Percentiles rank a stretch among this genome's conserved stretches.
These are phyloP conservation scores for Thunnus thynnus DNA, from an alignment of 2,113 vertebrate species.

Conservation along the genomic window DNA sequence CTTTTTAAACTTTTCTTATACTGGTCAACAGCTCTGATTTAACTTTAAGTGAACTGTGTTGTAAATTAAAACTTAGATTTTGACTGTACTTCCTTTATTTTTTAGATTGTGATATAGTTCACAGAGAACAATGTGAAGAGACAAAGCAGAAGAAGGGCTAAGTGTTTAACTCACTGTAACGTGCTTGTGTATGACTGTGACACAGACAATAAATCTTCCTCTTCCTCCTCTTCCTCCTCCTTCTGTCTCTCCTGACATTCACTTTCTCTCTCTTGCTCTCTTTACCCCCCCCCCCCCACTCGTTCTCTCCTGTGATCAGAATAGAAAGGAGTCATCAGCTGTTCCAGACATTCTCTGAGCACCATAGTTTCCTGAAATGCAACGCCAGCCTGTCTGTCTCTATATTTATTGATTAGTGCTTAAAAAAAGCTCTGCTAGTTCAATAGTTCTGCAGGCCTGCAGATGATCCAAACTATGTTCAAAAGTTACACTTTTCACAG, in stretches of 20 bases:
- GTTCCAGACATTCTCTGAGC: constrained; percentile 13
- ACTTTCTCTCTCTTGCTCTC: not conserved
- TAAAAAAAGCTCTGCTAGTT: constrained; percentile 28
- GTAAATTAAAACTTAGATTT: no score
- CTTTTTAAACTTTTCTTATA: no score
- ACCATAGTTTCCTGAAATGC: constrained; percentile 31
- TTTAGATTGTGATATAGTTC: no score
- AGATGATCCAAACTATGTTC: not conserved
- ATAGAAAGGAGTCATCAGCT: constrained; percentile 33
- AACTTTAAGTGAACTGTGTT: no score
- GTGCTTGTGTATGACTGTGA: no score
- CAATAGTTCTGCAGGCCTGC: constrained; percentile 22
- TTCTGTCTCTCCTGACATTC: not conserved
- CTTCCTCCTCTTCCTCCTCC: no score
- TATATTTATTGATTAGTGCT: constrained; percentile 49
- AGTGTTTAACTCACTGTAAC: no score
- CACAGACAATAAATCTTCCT: no score
- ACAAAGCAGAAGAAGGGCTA: no score
- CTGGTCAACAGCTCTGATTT: no score
- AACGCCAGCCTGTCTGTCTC: constrained; percentile 43
- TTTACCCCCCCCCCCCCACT: not conserved
- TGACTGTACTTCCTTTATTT: no score
- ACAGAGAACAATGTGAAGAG: no score
- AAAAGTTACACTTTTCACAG: constrained; percentile 3
- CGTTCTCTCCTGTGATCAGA: not conserved